A percentile compares a stretch with the other conserved stretches of the same genome.
Conservation (phyloP, 2,797 vertebrate species). For the Oceanodroma leucorhoa region DNA sequence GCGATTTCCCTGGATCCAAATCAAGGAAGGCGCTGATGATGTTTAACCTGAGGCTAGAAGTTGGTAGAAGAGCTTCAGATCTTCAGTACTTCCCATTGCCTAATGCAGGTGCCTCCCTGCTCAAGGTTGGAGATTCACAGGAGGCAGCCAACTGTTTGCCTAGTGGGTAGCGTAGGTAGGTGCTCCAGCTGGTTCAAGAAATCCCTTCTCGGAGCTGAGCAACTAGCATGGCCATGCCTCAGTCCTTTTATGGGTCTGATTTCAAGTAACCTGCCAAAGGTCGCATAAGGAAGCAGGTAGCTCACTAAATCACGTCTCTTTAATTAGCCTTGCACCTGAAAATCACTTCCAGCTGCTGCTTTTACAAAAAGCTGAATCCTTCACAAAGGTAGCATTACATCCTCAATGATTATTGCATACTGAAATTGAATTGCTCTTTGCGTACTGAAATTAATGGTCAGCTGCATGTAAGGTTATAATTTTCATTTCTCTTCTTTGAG, state of each 20-base stretch:
- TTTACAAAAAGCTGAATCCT: neutral
- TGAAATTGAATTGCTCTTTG: neutral
- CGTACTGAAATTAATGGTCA: neutral
- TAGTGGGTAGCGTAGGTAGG: too few relatives aligned
- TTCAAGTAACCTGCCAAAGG: neutral
- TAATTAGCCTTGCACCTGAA: neutral
- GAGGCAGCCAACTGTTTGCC: neutral
- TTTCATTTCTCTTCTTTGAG: neutral
- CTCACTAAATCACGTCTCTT: neutral
- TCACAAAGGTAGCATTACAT: neutral
- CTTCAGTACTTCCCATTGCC: neutral
- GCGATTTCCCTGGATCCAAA: neutral
- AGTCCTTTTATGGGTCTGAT: neutral
- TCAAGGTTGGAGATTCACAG: neutral
- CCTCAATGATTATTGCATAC: neutral
- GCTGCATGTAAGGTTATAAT: neutral
- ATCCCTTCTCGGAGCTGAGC: neutral
- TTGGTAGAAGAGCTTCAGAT: neutral
- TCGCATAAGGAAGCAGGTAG: neutral
- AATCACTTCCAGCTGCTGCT: neutral
- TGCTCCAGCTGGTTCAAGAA: neutral
- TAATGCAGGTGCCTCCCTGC: neutral
- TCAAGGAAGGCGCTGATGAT: neutral
- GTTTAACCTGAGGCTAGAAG: neutral
- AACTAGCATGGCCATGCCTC: neutral